A percentile compares a stretch with the other conserved stretches of the same genome.
phyloP scores from a whole-genome alignment of 2,113 vertebrate genomes.

The Pithys albifrons region DNA sequence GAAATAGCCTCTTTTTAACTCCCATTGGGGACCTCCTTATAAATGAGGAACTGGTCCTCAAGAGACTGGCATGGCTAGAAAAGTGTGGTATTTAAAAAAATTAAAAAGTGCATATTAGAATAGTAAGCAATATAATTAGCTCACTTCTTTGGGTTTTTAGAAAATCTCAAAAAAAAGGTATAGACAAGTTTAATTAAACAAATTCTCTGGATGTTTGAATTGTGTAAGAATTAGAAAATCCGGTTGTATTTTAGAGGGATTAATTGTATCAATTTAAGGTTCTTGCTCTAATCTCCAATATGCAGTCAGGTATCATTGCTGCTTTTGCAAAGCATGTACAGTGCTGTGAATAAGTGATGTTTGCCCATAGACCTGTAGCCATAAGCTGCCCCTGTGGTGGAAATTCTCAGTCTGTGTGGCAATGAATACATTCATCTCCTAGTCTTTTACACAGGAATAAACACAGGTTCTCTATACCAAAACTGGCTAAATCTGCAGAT shows the following conservation, averaged over 20 bases:
- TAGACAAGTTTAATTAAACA: slow-evolving; percentile 76
- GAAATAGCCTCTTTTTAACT: slow-evolving; percentile 65
- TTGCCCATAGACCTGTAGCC: background rate
- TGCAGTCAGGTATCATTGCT: background rate
- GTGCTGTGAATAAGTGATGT: background rate
- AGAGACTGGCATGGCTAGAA: slow-evolving; percentile 73
- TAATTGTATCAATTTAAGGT: slow-evolving; percentile 17
- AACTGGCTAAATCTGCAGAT: background rate
- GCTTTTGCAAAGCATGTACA: background rate
- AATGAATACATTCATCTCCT: background rate
- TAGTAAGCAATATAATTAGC: slow-evolving; percentile 73
- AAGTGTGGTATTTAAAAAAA: slow-evolving; percentile 70
- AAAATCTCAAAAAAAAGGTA: slow-evolving; percentile 40
- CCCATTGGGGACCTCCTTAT: slow-evolving; percentile 68
- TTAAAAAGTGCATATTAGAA: slow-evolving; percentile 47
- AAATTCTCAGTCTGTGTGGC: background rate
- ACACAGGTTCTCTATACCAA: background rate
- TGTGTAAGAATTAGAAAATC: slow-evolving; percentile 33
- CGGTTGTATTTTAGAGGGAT: slow-evolving; percentile 16
- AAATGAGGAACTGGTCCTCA: slow-evolving; percentile 74
- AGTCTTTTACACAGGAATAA: background rate
- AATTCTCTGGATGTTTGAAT: slow-evolving; percentile 70
- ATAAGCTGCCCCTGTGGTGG: background rate
- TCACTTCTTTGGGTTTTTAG: slow-evolving; percentile 52
- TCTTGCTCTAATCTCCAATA: background rate